phyloP scores from a whole-genome alignment of 2,888 invertebrate species.

The Hermodice carunculata region DNA sequence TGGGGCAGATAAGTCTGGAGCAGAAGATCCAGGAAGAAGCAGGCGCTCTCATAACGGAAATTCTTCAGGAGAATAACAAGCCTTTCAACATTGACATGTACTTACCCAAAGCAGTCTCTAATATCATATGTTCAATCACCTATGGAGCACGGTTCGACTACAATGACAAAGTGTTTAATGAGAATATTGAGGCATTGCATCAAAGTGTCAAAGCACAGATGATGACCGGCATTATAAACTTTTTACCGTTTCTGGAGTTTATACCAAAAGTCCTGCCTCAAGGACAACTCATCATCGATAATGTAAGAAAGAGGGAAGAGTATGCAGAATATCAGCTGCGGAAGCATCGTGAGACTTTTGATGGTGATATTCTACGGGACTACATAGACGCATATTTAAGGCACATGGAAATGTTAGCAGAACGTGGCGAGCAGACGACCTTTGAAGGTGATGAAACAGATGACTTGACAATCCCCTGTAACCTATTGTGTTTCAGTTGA shows the following conservation, averaged over 20 bases:
- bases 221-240: slow-evolving; percentile 34
- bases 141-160: too few species aligned
- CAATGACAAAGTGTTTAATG: too few species aligned
- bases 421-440: slow-evolving; percentile 22
- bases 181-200: slow-evolving; percentile 31
- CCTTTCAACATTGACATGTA: slow-evolving; percentile 28
- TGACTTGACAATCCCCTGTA: too few species aligned
- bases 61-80: slow-evolving; percentile 8
- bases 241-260: slow-evolving; percentile 39
- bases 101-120: slow-evolving; percentile 40
- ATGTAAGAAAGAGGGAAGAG: slow-evolving; percentile 31
- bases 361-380: slow-evolving; percentile 37
- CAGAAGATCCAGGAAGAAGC: slow-evolving; percentile 33
- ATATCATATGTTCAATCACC: slow-evolving; percentile 41
- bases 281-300: slow-evolving; percentile 27
- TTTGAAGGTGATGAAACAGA: slow-evolving; percentile 40
- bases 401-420: slow-evolving; percentile 16
- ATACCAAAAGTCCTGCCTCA: slow-evolving; percentile 27
- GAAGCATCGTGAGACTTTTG: slow-evolving; percentile 24
- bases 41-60: slow-evolving; percentile 23
- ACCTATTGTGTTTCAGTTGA: too few species aligned
- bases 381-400: slow-evolving; percentile 42
- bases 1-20: slow-evolving; percentile 38
- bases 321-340: slow-evolving; percentile 34
- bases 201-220: slow-evolving; percentile 33